Base-by-base conservation (phyloP, 2,797 vertebrate genomes). In the Numenius phaeopus region DNA sequence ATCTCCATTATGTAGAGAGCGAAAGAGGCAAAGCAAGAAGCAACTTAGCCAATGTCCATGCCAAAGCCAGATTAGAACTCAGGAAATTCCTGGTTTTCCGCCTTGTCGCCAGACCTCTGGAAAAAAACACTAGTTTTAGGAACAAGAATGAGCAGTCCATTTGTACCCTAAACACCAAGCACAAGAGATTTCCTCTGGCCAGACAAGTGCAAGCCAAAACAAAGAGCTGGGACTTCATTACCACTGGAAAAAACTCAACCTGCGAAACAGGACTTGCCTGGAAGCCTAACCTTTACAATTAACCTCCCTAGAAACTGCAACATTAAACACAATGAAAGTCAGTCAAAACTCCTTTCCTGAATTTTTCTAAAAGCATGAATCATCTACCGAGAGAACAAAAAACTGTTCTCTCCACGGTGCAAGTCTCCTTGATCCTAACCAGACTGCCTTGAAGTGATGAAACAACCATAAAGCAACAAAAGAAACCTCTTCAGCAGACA, bases 81-180 rank as follows among this genome's bases (percentile, higher is more conserved):
- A 87, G 95, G 96, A 96, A 97, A 95, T 90, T 84, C 94, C 93
- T 84, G 88, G 93, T 90, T 93, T 95, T 91, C 91, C 26, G 4
- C 67, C 88, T 58, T 13, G 83, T 90, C 34, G 55, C 71, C 91
- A 96, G 91, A 73, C 64, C 83, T 84, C 81, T 82, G 84, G 85
- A 87, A 76, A 94, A 89, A 87, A 52, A 1, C 52, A 57, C 26
- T 72, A 50, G 55, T 57, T 32, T 57, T 52, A 82, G 32, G 58
- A 93, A 78, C 67, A 94, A 89, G 81, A 92, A 92, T 0, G 1
- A 90, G 46, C 30, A 37, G 27, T 44, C 42, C 4, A 9, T 91
- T 86, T 83, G 80, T 70, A 82, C 64, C 69, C 77, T 70, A 49
- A 97, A 89, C 50, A 89, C 27, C 78, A 95, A 79, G 78, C 29